Conservation (phyloP, 2,888 invertebrate species). For the Pyrrhia umbra region DNA sequence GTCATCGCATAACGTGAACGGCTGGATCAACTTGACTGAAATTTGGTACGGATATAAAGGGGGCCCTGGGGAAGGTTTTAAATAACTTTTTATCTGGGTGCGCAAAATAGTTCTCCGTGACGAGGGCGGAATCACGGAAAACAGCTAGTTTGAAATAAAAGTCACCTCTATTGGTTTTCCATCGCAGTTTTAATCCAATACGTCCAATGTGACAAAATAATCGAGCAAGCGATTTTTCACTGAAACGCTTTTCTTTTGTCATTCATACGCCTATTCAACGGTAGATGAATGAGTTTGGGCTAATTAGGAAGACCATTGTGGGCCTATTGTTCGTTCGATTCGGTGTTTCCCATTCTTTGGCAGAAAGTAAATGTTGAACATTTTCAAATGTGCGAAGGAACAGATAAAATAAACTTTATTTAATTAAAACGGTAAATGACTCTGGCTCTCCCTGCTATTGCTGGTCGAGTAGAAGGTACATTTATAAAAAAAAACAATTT, state of each 20-base stretch:
- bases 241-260: slow-evolving; percentile 41
- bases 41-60: too few species aligned
- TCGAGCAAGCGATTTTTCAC: slow-evolving; percentile 20
- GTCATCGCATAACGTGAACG: too few species aligned
- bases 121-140: too few species aligned
- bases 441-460: not conserved
- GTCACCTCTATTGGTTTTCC: slow-evolving; percentile 24
- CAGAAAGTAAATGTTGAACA: slow-evolving; percentile 30
- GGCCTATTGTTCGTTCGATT: slow-evolving; percentile 41
- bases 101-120: too few species aligned
- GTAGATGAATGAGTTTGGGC: slow-evolving; percentile 49
- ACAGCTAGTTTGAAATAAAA: slow-evolving; percentile 36
- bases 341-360: slow-evolving; percentile 37
- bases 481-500: not conserved
- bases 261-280: slow-evolving; percentile 39
- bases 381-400: slow-evolving; percentile 8
- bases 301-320: slow-evolving; percentile 49
- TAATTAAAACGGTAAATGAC: slow-evolving; percentile 1
- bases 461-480: not conserved
- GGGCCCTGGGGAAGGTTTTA: too few species aligned
- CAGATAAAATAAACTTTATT: slow-evolving; percentile 17
- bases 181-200: slow-evolving; percentile 18
- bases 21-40: too few species aligned
- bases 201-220: slow-evolving; percentile 22
- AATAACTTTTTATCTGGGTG: too few species aligned